Percentiles rank a stretch among this genome's conserved stretches.
phyloP scores from a whole-genome alignment of 2,113 vertebrate genomes.

The Elaphurus davidianus region DNA sequence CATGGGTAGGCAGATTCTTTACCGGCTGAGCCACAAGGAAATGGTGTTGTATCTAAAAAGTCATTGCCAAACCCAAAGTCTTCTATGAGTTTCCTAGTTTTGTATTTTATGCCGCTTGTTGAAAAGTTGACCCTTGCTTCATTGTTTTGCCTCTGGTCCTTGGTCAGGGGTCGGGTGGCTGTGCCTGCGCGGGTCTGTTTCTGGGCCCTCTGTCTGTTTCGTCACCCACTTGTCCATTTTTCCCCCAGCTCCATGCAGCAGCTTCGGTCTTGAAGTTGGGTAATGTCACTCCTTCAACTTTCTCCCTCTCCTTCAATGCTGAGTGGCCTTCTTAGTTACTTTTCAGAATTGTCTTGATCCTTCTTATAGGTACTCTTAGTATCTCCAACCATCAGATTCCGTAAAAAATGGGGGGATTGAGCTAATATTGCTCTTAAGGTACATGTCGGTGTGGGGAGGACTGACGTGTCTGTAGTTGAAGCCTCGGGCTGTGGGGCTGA shows the following conservation, averaged over 20 bases:
- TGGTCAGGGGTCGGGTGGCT: not conserved
- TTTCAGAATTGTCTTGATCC: not conserved
- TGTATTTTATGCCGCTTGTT: not conserved
- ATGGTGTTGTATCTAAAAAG: not conserved
- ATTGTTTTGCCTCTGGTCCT: not conserved
- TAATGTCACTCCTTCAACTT: not conserved
- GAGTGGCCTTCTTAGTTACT: fast-evolving
- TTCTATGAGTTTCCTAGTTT: not conserved
- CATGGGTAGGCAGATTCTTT: not conserved
- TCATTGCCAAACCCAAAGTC: not conserved
- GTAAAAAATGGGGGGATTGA: not conserved
- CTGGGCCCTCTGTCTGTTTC: not conserved
- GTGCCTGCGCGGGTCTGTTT: fast-evolving
- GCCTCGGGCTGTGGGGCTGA: fast-evolving
- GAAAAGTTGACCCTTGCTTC: not conserved
- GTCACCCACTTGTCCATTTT: fast-evolving
- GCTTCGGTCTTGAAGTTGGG: not conserved
- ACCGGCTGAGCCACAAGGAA: not conserved
- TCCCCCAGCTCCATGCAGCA: not conserved
- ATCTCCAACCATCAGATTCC: fast-evolving
- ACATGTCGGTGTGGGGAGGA: fast-evolving
- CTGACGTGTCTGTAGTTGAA: too few relatives aligned
- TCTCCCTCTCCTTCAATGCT: fast-evolving
- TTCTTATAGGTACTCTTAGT: fast-evolving
- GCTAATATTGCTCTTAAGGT: fast-evolving